Conservation (phyloP, 2,113 vertebrate species). For the Sialia sialis region DNA sequence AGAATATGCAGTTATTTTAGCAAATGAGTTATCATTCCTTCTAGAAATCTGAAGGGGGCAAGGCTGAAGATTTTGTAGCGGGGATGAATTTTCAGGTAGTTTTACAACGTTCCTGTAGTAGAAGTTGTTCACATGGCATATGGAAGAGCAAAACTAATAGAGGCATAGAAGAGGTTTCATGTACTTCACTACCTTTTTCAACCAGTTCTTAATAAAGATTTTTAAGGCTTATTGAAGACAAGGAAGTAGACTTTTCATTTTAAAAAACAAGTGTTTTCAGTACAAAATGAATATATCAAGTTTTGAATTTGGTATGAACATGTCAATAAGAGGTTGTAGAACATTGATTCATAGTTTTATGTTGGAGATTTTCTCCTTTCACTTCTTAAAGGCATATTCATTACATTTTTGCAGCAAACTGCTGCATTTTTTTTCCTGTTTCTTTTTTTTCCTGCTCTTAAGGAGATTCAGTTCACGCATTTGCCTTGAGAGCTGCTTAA, state of each 20-base stretch:
- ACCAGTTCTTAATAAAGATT: not conserved
- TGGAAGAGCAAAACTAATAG: not conserved
- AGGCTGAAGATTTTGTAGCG: not conserved
- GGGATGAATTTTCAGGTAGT: not conserved
- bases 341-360: not conserved
- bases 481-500: not conserved
- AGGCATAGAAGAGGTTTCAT: not conserved
- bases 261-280: not conserved
- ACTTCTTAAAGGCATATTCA: not conserved
- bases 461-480: not conserved
- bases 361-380: not conserved
- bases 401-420: not conserved
- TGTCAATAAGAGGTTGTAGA: not conserved
- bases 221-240: not conserved
- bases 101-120: not conserved
- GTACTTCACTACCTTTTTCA: not conserved
- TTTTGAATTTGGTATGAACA: not conserved
- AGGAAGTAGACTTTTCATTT: not conserved
- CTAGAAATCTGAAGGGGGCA: not conserved
- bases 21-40: not conserved
- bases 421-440: not conserved
- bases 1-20: not conserved
- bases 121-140: not conserved
- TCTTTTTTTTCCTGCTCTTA: not conserved
- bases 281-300: not conserved